Evolutionary conservation across 2,888 invertebrate genomes (phyloP).

Genomic region (Trichogramma evanescens): DNA sequence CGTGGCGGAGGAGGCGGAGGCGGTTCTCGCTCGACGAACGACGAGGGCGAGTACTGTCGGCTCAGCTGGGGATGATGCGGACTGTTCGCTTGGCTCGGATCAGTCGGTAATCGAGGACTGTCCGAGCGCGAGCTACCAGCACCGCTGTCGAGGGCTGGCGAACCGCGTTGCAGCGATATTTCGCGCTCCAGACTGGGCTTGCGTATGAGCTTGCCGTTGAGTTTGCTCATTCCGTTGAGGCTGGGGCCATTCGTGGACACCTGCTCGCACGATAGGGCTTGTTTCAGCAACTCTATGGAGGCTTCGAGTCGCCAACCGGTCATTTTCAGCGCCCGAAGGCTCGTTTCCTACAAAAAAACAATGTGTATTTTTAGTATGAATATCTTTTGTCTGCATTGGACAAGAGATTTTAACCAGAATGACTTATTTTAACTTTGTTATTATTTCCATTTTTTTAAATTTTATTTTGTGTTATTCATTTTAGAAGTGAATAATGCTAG

Average conservation of each 20-base stretch:
- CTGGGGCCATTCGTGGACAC: slow-evolving; percentile 51
- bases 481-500: slow-evolving; percentile 7
- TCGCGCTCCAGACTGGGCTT: slow-evolving; percentile 86
- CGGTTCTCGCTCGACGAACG: slow-evolving; percentile 52
- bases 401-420: background rate
- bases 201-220: slow-evolving; percentile 66
- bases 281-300: slow-evolving; percentile 62
- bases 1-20: slow-evolving; percentile 69
- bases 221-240: slow-evolving; percentile 53
- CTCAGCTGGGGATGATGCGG: slow-evolving; percentile 63
- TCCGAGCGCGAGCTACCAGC: slow-evolving; percentile 85
- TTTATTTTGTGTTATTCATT: background rate
- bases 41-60: slow-evolving; percentile 67
- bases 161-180: slow-evolving; percentile 67
- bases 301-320: slow-evolving; percentile 65
- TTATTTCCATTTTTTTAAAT: background rate
- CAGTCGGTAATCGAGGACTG: slow-evolving; percentile 66
- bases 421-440: background rate
- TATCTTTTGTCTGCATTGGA: background rate
- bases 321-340: slow-evolving; percentile 62
- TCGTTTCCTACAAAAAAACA: slow-evolving; percentile 56
- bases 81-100: slow-evolving; percentile 36
- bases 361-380: background rate
- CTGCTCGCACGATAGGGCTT: slow-evolving; percentile 32
- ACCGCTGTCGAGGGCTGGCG: slow-evolving; percentile 81